Percentiles rank a stretch among this genome's conserved stretches.
Conservation (phyloP, 2,888 invertebrate genomes). For the Crepidodera aurea region DNA sequence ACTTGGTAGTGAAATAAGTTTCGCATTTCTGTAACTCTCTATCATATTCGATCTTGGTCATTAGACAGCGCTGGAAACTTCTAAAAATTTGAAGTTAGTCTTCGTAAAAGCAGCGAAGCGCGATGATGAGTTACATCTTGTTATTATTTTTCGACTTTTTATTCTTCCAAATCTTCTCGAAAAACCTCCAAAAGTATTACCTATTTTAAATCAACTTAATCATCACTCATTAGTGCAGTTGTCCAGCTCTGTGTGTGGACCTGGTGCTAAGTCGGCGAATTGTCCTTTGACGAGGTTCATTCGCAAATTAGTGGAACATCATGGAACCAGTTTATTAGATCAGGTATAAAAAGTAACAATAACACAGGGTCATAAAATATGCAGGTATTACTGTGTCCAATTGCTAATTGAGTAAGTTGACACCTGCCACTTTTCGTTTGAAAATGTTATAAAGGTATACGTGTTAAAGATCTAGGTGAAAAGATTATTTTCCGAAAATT, state of each 20-base stretch:
- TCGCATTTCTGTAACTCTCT: too few species aligned
- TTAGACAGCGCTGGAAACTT: too few species aligned
- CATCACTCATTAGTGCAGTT: slow-evolving; percentile 3
- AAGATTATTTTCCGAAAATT: too few species aligned
- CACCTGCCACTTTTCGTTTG: too few species aligned
- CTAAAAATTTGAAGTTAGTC: too few species aligned
- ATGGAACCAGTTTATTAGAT: slow-evolving; percentile 2
- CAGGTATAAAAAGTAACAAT: slow-evolving; percentile 8
- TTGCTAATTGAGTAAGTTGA: too few species aligned
- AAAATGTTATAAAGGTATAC: too few species aligned
- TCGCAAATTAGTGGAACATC: slow-evolving; percentile 1
- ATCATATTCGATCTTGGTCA: too few species aligned
- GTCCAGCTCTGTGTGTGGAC: neutral
- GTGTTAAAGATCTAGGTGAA: too few species aligned
- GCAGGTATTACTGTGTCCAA: neutral
- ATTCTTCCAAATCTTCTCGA: neutral
- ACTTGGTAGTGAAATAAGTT: too few species aligned
- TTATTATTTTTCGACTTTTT: neutral
- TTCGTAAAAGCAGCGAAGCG: too few species aligned
- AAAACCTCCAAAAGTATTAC: neutral
- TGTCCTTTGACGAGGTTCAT: neutral
- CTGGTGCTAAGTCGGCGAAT: neutral
- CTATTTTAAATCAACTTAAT: neutral
- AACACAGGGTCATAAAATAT: slow-evolving; percentile 1
- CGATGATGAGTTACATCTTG: too few species aligned